Evolutionary conservation across 2,797 vertebrate species (phyloP).

Genomic region (Pelobates cultripes): DNA sequence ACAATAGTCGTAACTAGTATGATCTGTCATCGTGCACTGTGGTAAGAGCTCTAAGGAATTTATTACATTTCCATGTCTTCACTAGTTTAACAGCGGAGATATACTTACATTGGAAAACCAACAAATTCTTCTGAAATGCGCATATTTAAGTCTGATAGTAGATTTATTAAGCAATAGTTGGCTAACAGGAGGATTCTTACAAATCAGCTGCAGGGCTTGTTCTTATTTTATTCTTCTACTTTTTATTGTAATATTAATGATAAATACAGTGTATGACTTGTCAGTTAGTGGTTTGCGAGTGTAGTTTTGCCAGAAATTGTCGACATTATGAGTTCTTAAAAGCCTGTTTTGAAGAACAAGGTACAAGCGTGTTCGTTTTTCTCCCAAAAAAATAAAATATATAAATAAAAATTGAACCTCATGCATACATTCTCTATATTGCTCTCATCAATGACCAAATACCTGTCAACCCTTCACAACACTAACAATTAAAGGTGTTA

Average conservation of each 20-base stretch:
- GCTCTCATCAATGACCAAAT: not conserved
- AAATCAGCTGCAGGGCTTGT: not conserved
- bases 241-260: not conserved
- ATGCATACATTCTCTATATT: not conserved
- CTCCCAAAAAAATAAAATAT: not conserved
- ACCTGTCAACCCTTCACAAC: not conserved
- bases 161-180: slow-evolving; percentile 2
- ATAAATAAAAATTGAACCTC: not conserved
- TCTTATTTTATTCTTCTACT: not conserved
- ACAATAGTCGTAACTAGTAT: slow-evolving; percentile 20
- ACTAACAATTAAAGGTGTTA: not conserved
- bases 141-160: not conserved
- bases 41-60: slow-evolving; percentile 14
- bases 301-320: not conserved
- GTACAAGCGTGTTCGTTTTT: not conserved
- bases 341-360: not conserved
- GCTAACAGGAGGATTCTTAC: not conserved
- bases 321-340: not conserved
- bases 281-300: not conserved
- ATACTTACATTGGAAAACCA: not conserved
- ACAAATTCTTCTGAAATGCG: not conserved
- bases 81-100: not conserved
- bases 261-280: not conserved
- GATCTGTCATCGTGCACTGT: slow-evolving; percentile 26
- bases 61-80: slow-evolving; percentile 20